Evolutionary conservation across 2,888 invertebrate species (phyloP).

Genomic region (Cantharis nigra): DNA sequence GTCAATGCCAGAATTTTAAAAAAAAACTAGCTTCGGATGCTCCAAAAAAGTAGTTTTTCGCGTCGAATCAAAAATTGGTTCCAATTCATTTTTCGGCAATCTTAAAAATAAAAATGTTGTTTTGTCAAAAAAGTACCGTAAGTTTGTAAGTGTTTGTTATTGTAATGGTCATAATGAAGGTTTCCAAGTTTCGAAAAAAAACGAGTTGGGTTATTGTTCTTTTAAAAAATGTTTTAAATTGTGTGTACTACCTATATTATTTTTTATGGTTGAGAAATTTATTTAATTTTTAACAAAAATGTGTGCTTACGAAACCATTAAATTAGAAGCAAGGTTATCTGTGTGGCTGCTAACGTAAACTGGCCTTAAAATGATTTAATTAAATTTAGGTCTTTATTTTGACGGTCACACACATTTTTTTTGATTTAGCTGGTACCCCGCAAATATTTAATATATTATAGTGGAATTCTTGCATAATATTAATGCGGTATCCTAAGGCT

Average conservation of each 20-base stretch:
- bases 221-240: not conserved
- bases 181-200: not conserved
- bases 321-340: conserved; percentile 8
- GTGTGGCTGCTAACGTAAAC: not conserved
- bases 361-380: not conserved
- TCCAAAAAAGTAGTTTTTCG: not conserved
- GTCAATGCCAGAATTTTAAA: not conserved
- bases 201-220: conserved; percentile 2
- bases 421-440: not conserved
- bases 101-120: no score
- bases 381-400: not conserved
- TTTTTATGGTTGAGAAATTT: not conserved
- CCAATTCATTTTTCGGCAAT: no score
- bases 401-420: not conserved
- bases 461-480: not conserved
- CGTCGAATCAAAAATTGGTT: no score
- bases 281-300: conserved; percentile 1
- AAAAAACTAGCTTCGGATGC: not conserved
- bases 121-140: not conserved
- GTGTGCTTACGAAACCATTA: conserved; percentile 2
- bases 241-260: not conserved
- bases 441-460: not conserved
- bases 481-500: not conserved
- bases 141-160: conserved; percentile 1
- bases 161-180: not conserved